phyloP scores from a whole-genome alignment of 2,888 invertebrate species.

The Seladonia tumulorum region DNA sequence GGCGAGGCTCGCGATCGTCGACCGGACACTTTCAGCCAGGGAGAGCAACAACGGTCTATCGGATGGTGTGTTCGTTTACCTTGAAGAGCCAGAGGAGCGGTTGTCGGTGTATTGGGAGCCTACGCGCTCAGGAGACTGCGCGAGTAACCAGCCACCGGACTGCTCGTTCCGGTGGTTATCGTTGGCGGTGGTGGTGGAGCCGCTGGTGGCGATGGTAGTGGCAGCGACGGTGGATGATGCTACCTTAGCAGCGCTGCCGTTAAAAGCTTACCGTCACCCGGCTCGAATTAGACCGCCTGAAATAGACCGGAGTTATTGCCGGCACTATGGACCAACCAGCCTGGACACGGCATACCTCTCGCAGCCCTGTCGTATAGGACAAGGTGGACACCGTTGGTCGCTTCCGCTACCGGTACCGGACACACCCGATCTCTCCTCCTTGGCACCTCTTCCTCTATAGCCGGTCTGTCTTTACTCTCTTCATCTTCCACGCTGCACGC shows the following conservation, averaged over 20 bases:
- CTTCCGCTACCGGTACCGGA: conserved; percentile 65
- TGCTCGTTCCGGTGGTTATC: conserved; percentile 68
- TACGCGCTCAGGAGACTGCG: conserved; percentile 81
- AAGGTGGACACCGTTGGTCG: conserved; percentile 16
- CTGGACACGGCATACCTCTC: conserved; percentile 61
- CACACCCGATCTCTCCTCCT: conserved; percentile 17
- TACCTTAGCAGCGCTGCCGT: conserved; percentile 67
- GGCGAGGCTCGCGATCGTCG: not conserved
- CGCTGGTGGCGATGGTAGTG: conserved; percentile 48
- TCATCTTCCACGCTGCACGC: not conserved
- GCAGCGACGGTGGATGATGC: conserved; percentile 61
- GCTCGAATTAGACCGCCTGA: conserved; percentile 82
- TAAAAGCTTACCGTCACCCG: conserved; percentile 83
- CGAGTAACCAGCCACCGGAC: conserved; percentile 66
- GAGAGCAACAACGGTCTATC: not conserved
- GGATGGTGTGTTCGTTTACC: conserved; percentile 67
- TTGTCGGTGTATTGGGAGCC: conserved; percentile 75
- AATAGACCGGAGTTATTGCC: conserved; percentile 78
- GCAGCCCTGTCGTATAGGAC: conserved; percentile 40
- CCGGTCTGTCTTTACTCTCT: not conserved
- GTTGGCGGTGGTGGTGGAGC: conserved; percentile 56
- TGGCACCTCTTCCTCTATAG: conserved; percentile 21
- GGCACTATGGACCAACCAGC: conserved; percentile 62
- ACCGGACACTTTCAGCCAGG: not conserved
- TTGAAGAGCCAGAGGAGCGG: conserved; percentile 77